phyloP scores from a whole-genome alignment of 2,888 invertebrate species.

The Hirtodrosophila duncani region DNA sequence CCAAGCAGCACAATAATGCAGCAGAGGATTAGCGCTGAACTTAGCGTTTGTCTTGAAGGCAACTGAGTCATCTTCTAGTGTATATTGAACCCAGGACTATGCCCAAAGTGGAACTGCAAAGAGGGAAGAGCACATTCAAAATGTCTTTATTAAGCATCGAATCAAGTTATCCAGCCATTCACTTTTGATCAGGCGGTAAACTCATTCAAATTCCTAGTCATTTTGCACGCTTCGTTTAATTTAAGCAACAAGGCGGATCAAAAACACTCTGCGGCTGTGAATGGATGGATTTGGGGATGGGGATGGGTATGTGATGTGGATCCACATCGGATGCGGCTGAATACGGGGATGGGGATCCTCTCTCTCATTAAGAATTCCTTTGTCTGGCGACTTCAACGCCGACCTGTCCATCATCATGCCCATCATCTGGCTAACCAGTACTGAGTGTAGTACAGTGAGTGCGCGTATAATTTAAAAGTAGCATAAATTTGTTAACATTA shows the following conservation, averaged over 20 bases:
- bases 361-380: slow-evolving; percentile 64
- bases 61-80: slow-evolving; percentile 21
- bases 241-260: slow-evolving; percentile 67
- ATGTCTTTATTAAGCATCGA: slow-evolving; percentile 53
- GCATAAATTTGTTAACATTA: slow-evolving; percentile 32
- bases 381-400: slow-evolving; percentile 45
- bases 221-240: slow-evolving; percentile 53
- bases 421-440: slow-evolving; percentile 2
- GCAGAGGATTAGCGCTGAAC: slow-evolving; percentile 25
- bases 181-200: slow-evolving; percentile 43
- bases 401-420: slow-evolving; percentile 48
- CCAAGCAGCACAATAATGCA: slow-evolving; percentile 36
- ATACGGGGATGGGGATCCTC: slow-evolving; percentile 19
- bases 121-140: slow-evolving; percentile 11
- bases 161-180: slow-evolving; percentile 43
- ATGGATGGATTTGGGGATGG: too few relatives aligned
- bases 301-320: too few relatives aligned
- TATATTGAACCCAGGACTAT: slow-evolving; percentile 9
- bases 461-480: slow-evolving; percentile 32
- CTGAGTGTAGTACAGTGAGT: slow-evolving; percentile 3
- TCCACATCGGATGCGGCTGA: too few relatives aligned
- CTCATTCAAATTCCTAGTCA: slow-evolving; percentile 61
- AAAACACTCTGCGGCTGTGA: slow-evolving; percentile 11
- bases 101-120: slow-evolving; percentile 32
- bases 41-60: slow-evolving; percentile 10